These are phyloP conservation scores for Pyrgus malvae DNA, from an alignment of 2,888 invertebrate species.

Conservation along the genomic window DNA sequence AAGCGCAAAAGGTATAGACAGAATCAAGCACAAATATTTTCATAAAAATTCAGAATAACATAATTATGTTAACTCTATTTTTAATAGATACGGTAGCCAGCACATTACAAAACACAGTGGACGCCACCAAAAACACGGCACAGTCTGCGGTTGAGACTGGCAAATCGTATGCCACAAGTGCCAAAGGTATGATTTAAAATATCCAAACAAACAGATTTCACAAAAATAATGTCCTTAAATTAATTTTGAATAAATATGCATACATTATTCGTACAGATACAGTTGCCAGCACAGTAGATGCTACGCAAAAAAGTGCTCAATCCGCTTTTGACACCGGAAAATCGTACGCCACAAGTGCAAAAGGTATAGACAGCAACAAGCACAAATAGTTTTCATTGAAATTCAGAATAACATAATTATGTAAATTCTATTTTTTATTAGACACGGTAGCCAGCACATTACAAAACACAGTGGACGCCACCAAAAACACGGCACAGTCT, in stretches of 20 bases:
- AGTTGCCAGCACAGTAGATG: constrained; percentile 35
- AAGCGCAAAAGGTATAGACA: constrained; percentile 34
- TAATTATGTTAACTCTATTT: too few species aligned
- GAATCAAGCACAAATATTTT: too few species aligned
- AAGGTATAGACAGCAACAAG: constrained; percentile 31
- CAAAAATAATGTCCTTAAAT: neutral
- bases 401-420: constrained; percentile 1
- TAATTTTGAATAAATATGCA: neutral
- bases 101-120: constrained; percentile 52
- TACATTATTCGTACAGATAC: constrained; percentile 27
- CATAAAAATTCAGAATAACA: too few species aligned
- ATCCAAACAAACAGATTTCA: too few species aligned
- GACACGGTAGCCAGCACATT: constrained; percentile 44
- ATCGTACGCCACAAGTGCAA: constrained; percentile 35
- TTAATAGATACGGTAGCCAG: constrained; percentile 61
- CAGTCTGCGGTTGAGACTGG: constrained; percentile 52
- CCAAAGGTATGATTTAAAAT: too few species aligned
- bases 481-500: constrained; percentile 54
- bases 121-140: constrained; percentile 48
- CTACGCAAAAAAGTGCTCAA: constrained; percentile 46
- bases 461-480: constrained; percentile 52
- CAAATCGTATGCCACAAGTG: constrained; percentile 50
- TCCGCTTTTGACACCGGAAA: constrained; percentile 42
- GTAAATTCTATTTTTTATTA: constrained; percentile 28
- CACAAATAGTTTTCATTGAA: neutral